A percentile compares a stretch with the other conserved stretches of the same genome.
These are phyloP conservation scores for Amphipoea lucens DNA, from an alignment of 2,888 invertebrate species.

Conservation along the genomic window DNA sequence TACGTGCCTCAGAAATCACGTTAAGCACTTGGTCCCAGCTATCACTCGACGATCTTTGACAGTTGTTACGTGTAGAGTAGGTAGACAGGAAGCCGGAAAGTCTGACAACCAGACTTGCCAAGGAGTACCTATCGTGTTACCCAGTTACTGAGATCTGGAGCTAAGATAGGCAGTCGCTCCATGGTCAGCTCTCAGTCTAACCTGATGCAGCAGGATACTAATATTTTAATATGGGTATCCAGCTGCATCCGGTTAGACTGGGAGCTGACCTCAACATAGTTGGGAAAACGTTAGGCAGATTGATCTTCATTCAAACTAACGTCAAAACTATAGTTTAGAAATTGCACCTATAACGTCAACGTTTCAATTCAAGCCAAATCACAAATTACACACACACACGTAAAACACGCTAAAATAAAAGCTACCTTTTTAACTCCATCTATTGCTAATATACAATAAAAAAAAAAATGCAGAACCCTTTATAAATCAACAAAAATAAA, in stretches of 20 bases:
- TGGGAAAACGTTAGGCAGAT: neutral
- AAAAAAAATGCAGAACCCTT: conserved; percentile 6
- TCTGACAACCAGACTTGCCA: neutral
- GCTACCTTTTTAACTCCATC: neutral
- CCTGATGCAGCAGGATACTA: no score
- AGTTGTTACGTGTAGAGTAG: neutral
- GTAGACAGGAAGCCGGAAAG: neutral
- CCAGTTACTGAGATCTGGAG: neutral
- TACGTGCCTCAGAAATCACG: no score
- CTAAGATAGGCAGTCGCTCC: neutral
- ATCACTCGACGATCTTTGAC: neutral
- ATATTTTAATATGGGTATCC: neutral
- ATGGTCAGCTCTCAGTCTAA: neutral
- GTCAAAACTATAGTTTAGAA: neutral
- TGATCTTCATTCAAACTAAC: neutral
- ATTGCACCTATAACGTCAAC: neutral
- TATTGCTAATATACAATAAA: neutral
- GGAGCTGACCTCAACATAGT: neutral
- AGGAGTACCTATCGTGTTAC: neutral
- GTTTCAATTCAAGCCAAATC: neutral
- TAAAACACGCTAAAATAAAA: neutral
- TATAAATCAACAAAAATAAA: conserved; percentile 42
- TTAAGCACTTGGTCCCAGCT: neutral
- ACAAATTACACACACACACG: neutral
- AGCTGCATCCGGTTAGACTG: neutral